phyloP scores from a whole-genome alignment of 2,797 vertebrate species.

The Valencia hispanica region DNA sequence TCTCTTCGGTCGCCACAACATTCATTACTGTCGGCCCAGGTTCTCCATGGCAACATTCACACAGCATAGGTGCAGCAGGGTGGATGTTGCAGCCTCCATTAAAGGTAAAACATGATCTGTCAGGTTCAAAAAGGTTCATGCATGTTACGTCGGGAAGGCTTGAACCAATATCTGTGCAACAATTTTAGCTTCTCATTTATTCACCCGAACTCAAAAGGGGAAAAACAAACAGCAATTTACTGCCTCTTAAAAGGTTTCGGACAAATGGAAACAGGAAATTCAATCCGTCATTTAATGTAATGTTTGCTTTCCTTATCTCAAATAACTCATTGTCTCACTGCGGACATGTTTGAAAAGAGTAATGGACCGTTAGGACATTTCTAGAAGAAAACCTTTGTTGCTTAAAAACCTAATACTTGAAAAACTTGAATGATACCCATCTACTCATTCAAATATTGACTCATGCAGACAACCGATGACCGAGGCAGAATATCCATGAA shows the following conservation, averaged over 20 bases:
- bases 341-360: slow-evolving; percentile 15
- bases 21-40: slow-evolving; percentile 80
- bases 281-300: slow-evolving; percentile 22
- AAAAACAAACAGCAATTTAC: slow-evolving; percentile 28
- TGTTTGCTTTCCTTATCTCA: slow-evolving; percentile 21
- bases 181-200: not conserved
- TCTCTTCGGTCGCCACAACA: slow-evolving; percentile 83
- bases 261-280: slow-evolving; percentile 33
- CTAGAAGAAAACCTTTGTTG: slow-evolving; percentile 9
- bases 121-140: not conserved
- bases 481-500: not conserved
- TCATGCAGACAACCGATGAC: slow-evolving; percentile 9
- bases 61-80: slow-evolving; percentile 81
- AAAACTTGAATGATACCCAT: slow-evolving; percentile 14
- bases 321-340: slow-evolving; percentile 22
- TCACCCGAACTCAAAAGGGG: not conserved
- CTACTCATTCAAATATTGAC: slow-evolving; percentile 50
- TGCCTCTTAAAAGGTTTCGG: slow-evolving; percentile 19
- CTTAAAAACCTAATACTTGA: slow-evolving; percentile 7
- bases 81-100: slow-evolving; percentile 78
- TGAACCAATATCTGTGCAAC: not conserved
- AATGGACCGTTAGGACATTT: slow-evolving; percentile 3
- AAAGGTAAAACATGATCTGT: slow-evolving; percentile 78
- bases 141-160: not conserved
- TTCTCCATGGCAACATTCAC: slow-evolving; percentile 22